phyloP scores from a whole-genome alignment of 2,113 vertebrate genomes.

The Ctenodactylus gundi region DNA sequence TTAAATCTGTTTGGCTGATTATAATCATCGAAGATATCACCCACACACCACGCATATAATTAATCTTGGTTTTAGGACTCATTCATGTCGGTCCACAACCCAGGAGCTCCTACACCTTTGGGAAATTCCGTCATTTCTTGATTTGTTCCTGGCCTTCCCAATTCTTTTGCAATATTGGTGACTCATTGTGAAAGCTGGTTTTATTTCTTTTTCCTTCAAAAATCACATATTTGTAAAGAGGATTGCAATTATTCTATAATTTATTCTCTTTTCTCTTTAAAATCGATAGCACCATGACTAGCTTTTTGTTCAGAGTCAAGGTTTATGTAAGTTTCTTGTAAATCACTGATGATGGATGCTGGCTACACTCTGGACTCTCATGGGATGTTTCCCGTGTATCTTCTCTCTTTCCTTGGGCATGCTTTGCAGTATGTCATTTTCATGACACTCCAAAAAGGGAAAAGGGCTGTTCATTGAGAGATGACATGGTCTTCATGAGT shows the following conservation, averaged over 20 bases:
- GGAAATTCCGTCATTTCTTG: background rate
- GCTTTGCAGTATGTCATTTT: background rate
- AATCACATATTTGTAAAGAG: background rate
- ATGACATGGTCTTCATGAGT: background rate
- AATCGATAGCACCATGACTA: background rate
- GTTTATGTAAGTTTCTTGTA: conserved; percentile 36
- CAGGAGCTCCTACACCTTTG: background rate
- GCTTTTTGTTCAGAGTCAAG: background rate
- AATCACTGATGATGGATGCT: background rate
- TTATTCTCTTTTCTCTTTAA: background rate
- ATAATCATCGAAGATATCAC: background rate
- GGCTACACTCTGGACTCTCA: background rate
- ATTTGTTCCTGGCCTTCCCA: background rate
- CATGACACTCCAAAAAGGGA: background rate
- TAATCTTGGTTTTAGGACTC: background rate
- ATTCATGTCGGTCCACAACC: background rate
- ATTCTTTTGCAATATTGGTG: background rate
- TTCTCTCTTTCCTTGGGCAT: background rate
- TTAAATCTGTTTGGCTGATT: conserved; percentile 6
- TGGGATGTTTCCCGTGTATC: background rate
- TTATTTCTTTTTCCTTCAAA: background rate
- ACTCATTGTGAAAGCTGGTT: background rate
- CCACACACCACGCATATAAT: background rate
- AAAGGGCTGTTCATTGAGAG: background rate
- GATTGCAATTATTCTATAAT: background rate